phyloP scores from a whole-genome alignment of 2,113 vertebrate genomes.

The Mobula hypostoma region DNA sequence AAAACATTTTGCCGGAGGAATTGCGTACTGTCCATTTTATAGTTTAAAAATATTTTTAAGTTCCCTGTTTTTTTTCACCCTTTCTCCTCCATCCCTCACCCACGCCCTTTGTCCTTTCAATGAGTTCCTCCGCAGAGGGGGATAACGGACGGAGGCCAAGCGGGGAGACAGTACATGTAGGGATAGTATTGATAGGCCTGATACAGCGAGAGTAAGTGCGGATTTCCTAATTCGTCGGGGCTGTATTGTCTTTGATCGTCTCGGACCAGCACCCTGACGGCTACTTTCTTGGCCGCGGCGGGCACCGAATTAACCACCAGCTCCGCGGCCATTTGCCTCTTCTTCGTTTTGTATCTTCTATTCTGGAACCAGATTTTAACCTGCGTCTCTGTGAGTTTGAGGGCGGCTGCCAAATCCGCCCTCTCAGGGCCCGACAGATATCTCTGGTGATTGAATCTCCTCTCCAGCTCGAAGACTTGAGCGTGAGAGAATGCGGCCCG shows the following conservation, averaged over 20 bases:
- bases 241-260: constrained; percentile 55
- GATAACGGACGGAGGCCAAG: constrained; percentile 47
- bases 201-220: constrained; percentile 50
- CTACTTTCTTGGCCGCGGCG: constrained; percentile 54
- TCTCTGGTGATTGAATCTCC: constrained; percentile 59
- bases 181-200: constrained; percentile 56
- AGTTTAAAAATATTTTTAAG: neutral
- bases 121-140: constrained; percentile 45
- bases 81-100: neutral
- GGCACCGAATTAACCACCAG: constrained; percentile 41
- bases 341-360: constrained; percentile 70
- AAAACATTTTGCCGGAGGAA: neutral
- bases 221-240: constrained; percentile 43
- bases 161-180: constrained; percentile 55
- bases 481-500: constrained; percentile 68
- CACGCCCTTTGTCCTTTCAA: constrained; percentile 37
- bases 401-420: constrained; percentile 57
- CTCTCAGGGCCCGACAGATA: constrained; percentile 65
- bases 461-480: constrained; percentile 65
- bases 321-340: constrained; percentile 54
- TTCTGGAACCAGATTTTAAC: constrained; percentile 77
- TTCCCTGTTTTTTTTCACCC: neutral
- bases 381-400: constrained; percentile 69
- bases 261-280: constrained; percentile 61
- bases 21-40: neutral